A percentile compares a stretch with the other conserved stretches of the same genome.
phyloP scores from a whole-genome alignment of 2,113 vertebrate genomes.

The Pedetes capensis region DNA sequence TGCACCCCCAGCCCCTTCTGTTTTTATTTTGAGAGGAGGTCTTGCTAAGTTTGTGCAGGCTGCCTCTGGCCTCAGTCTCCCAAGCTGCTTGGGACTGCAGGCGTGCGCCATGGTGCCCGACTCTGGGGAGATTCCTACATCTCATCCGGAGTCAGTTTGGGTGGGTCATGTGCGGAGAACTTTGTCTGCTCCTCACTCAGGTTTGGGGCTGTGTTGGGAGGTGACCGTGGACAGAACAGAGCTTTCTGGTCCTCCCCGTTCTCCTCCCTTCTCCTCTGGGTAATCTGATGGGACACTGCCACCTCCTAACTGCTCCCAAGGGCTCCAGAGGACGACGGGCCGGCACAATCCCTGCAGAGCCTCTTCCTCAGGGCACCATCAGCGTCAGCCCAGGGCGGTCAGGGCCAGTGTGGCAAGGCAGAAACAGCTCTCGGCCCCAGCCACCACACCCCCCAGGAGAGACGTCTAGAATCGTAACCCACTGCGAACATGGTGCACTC shows the following conservation, averaged over 20 bases:
- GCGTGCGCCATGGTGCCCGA: too few relatives aligned
- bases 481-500: background rate
- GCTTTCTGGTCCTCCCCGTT: background rate
- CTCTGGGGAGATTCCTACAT: accelerated
- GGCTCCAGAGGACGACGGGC: background rate
- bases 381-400: background rate
- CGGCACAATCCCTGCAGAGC: background rate
- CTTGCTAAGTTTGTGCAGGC: too few relatives aligned
- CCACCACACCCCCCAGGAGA: background rate
- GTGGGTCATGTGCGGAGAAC: accelerated
- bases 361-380: background rate
- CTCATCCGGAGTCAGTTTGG: background rate
- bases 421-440: background rate
- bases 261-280: too few relatives aligned
- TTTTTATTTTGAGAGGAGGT: too few relatives aligned
- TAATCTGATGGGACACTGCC: background rate
- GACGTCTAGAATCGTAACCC: background rate
- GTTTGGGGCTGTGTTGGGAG: background rate
- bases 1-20: too few relatives aligned
- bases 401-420: background rate
- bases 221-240: background rate
- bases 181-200: accelerated
- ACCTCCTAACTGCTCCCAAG: background rate
- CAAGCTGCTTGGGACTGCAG: too few relatives aligned
- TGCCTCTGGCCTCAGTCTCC: too few relatives aligned